Percentiles rank a stretch among this genome's conserved stretches.
Evolutionary conservation across 1,140 invertebrate species (phyloP).

Genomic region (Drosophila parvula): DNA sequence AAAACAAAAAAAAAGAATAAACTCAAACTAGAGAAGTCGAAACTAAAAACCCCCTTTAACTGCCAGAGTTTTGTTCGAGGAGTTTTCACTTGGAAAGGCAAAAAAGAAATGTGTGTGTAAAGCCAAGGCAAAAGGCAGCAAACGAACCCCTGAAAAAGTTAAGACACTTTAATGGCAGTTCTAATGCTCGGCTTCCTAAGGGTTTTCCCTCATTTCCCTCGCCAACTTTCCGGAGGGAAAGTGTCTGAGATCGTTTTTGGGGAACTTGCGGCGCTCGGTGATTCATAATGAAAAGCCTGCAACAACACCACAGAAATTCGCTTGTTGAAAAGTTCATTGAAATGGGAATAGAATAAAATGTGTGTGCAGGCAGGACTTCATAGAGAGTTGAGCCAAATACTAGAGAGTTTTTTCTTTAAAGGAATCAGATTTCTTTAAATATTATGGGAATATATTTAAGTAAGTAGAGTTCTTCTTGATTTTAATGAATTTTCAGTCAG

Average conservation of each 20-base stretch:
- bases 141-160: slow-evolving; percentile 36
- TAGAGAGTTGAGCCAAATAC: not conserved
- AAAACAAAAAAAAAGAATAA: slow-evolving; percentile 2
- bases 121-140: slow-evolving; percentile 5
- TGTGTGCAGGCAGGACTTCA: not conserved
- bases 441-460: not conserved
- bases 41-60: slow-evolving; percentile 31
- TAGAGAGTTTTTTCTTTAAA: not conserved
- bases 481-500: not conserved
- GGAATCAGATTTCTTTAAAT: not conserved
- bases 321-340: slow-evolving; percentile 41
- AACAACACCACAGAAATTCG: slow-evolving; percentile 3
- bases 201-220: slow-evolving; percentile 22
- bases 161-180: slow-evolving; percentile 58
- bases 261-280: slow-evolving; percentile 30
- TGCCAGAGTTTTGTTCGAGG: slow-evolving; percentile 49
- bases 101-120: slow-evolving; percentile 17
- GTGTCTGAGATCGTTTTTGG: slow-evolving; percentile 51
- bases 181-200: slow-evolving; percentile 43
- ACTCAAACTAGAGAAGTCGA: not conserved
- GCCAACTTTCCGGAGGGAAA: slow-evolving; percentile 36
- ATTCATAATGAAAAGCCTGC: slow-evolving; percentile 47
- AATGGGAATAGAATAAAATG: slow-evolving; percentile 40
- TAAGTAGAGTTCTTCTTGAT: not conserved
- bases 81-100: slow-evolving; percentile 17